These are phyloP conservation scores for Cryptocephalus moraei DNA, from an alignment of 2,888 invertebrate genomes.

Conservation along the genomic window DNA sequence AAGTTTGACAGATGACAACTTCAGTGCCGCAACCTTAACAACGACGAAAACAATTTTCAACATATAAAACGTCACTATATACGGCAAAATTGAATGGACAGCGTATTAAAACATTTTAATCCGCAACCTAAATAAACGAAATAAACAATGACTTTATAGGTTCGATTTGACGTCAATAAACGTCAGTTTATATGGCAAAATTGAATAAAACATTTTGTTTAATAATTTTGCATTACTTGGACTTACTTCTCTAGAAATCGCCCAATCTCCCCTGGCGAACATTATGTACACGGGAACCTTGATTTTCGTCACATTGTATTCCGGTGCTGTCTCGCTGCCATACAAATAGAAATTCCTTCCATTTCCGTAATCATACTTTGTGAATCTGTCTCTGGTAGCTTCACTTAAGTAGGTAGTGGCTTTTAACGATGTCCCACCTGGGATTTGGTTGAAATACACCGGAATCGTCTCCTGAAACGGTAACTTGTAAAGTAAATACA, in stretches of 20 bases:
- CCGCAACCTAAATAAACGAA: too few species aligned
- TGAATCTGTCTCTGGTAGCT: constrained; percentile 36
- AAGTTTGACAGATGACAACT: too few species aligned
- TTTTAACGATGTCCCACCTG: constrained; percentile 31
- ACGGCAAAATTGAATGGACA: too few species aligned
- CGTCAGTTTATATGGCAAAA: too few species aligned
- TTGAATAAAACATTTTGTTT: too few species aligned
- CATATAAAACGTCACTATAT: too few species aligned
- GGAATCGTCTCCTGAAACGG: constrained; percentile 31
- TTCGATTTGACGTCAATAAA: too few species aligned
- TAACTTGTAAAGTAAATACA: neutral
- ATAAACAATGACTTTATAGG: too few species aligned
- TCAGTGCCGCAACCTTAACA: too few species aligned
- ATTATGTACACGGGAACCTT: constrained; percentile 49
- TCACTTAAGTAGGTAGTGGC: constrained; percentile 28
- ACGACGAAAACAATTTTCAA: too few species aligned
- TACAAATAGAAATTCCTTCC: constrained; percentile 41
- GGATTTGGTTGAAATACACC: constrained; percentile 30
- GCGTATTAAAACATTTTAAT: too few species aligned
- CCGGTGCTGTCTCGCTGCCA: constrained; percentile 44
- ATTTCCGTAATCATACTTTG: constrained; percentile 46
- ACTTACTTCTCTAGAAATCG: constrained; percentile 46
- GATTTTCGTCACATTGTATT: constrained; percentile 49
- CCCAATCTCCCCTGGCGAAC: constrained; percentile 53
- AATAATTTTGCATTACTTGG: neutral